These are phyloP conservation scores for Semnornis frantzii DNA, from an alignment of 2,113 vertebrate genomes.

Conservation along the genomic window DNA sequence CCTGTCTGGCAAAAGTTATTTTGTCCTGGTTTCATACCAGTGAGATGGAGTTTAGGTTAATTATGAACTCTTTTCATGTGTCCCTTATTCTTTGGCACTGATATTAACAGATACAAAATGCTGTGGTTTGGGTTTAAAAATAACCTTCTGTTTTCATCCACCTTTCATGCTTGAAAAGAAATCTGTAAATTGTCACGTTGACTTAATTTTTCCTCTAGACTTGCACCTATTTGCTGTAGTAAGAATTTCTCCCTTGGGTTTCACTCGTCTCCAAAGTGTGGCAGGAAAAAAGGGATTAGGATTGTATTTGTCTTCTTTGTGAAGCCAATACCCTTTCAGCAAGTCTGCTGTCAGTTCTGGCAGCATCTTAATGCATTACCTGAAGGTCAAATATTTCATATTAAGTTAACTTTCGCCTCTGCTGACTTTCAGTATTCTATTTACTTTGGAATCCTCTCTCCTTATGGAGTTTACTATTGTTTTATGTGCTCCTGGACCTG, in stretches of 20 bases:
- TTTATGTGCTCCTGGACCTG: slow-evolving; percentile 64
- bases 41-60: slow-evolving; percentile 43
- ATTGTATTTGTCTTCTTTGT: slow-evolving; percentile 72
- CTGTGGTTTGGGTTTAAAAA: slow-evolving; percentile 61
- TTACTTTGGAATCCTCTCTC: slow-evolving; percentile 56
- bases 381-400: slow-evolving; percentile 67
- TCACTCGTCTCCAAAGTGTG: slow-evolving; percentile 71
- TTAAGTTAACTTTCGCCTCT: slow-evolving; percentile 71
- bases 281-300: slow-evolving; percentile 71
- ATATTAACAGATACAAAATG: slow-evolving; percentile 62
- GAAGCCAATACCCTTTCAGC: slow-evolving; percentile 73
- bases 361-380: slow-evolving; percentile 75
- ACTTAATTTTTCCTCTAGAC: slow-evolving; percentile 76
- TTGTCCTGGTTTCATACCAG: slow-evolving; percentile 45
- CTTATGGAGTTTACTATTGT: slow-evolving; percentile 56
- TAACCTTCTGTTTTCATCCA: slow-evolving; percentile 59
- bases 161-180: slow-evolving; percentile 72
- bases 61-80: slow-evolving; percentile 47
- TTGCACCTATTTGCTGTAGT: slow-evolving; percentile 76
- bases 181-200: too few species aligned
- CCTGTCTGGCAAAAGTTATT: slow-evolving; percentile 62
- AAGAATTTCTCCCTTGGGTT: slow-evolving; percentile 69
- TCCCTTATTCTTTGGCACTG: slow-evolving; percentile 36
- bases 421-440: slow-evolving; percentile 61
- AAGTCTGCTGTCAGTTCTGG: slow-evolving; percentile 71